Conservation (phyloP, 2,888 invertebrate genomes). For the Flexamia atlantica region DNA sequence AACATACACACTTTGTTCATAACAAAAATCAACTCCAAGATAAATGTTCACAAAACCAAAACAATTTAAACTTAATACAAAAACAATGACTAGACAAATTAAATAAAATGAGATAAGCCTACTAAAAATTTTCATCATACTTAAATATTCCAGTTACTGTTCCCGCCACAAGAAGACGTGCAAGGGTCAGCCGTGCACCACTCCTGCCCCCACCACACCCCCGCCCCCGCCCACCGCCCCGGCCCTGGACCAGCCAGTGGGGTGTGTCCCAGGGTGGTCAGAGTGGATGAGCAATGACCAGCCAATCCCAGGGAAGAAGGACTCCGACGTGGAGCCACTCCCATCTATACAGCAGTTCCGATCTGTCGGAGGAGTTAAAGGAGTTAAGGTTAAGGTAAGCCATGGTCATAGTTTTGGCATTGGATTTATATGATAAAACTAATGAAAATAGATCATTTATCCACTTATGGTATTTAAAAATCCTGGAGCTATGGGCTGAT, state of each 20-base stretch:
- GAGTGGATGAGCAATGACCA: slow-evolving; percentile 82
- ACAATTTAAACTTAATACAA: too few species aligned
- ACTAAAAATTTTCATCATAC: too few species aligned
- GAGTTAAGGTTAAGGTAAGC: slow-evolving; percentile 18
- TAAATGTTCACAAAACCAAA: too few species aligned
- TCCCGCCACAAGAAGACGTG: slow-evolving; percentile 84
- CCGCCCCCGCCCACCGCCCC: slow-evolving; percentile 68
- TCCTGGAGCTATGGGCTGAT: too few species aligned
- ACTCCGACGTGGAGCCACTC: slow-evolving; percentile 79
- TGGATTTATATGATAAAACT: too few species aligned
- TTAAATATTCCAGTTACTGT: slow-evolving; percentile 78
- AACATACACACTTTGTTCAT: too few species aligned
- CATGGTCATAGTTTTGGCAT: too few species aligned
- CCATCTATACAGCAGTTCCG: slow-evolving; percentile 75
- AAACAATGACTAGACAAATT: too few species aligned
- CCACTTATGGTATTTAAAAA: too few species aligned
- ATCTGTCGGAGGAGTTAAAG: slow-evolving; percentile 46
- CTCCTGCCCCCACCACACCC: slow-evolving; percentile 70
- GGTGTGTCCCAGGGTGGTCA: slow-evolving; percentile 87
- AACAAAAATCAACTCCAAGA: too few species aligned
- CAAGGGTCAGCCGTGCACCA: slow-evolving; percentile 83
- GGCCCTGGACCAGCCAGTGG: slow-evolving; percentile 73
- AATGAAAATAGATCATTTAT: too few species aligned
- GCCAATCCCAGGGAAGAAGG: slow-evolving; percentile 74
- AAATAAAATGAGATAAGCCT: too few species aligned